Base-by-base conservation (phyloP, 2,888 invertebrate genomes). In the Lasioglossum marginatum region DNA sequence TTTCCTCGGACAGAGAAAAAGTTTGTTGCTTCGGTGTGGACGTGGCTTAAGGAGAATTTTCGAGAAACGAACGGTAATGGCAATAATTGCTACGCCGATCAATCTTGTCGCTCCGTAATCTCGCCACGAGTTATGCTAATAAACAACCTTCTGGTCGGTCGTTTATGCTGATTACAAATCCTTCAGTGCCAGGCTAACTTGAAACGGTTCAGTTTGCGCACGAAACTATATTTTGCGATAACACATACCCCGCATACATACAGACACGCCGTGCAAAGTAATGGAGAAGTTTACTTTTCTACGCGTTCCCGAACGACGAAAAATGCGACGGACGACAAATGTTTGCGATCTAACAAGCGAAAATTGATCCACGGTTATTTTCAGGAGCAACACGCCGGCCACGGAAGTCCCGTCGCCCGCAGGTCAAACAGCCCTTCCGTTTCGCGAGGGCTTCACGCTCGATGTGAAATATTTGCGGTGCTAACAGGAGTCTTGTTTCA, bases 341-440 rank as follows among this genome's bases (percentile, higher is more conserved):
- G 73, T 85, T 85, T 83, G 78, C 78, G 43, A 27, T 14, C 34
- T 57, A 72, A 27, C n/a, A n/a, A n/a, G 60, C 23, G 72, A 79
- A 72, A 71, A 68, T 76, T 68, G 71, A 75, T 73, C 40, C 57
- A 16, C 27, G 66, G 74, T 75, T 76, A 85, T 83, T 83, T 85
- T 85, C 43, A 72, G 45, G 37, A 79, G 68, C 31, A 83, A 76
- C 85, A 79, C 43, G 27, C 60, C 45, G 40, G n/a, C 57, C 3
- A 34, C 31, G 34, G 14, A 19, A 48, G n/a, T 66, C 34, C 14
- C 63, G 23, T 34, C 57, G 73, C 5, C n/a, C 23, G 34, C 48
- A 45, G 19, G 45, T 27, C 48, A 31, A 34, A 45, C 19, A 31
- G 10, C 57, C 48, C 40, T 78, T 71, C 40, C 19, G 77, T 66